Evolutionary conservation across 2,888 invertebrate species (phyloP), one percentile per base, ranked within the genome.

Genomic region (Diplazon laetatorius): DNA sequence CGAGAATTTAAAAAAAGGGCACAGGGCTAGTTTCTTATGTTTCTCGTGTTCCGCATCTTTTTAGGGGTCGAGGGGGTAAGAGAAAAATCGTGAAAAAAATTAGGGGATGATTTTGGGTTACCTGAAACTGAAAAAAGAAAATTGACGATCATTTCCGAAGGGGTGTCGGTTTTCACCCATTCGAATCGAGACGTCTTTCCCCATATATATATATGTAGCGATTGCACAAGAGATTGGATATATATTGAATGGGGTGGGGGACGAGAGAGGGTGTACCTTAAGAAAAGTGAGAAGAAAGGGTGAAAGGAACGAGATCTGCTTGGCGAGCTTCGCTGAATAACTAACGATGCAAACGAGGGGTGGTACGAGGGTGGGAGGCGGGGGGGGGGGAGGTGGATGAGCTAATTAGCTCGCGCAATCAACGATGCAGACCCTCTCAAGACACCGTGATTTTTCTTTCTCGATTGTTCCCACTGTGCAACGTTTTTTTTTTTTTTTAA

Each of bases 381-480:
- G 52, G 39, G 10, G 22, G 30, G 18, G 69, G 16, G 20, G 52
- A 9, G 10, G 30, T 16, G 65, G 42, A 20, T 9, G 59, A 37
- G 76, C 72, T 76, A 73, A 80, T 76, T 76, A 76, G 70, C 73
- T 59, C 59, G 76, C 44, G 72, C 76, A 76, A 80, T 80, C 76
- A 76, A 73, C 73, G 73, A 65, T 59, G 72, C 55, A 52, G 46
- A 37, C 60, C 5, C 18, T 46, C 16, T 39, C 25, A 46, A 75
- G 71, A 78, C 55, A 62, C 30, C 66, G 44, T 55, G 74, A 78
- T 78, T 78, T 74, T 74, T 74, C 48, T 60, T 44, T 39, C n/a
- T 18, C 4, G 57, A 37, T 63, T 50, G 14, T 50, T 68, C 16
- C n/a, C 9, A 30, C 35, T 62, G 37, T 35, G 20, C 39, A 63